phyloP scores from a whole-genome alignment of 2,888 invertebrate species.

The Norana najaformis region DNA sequence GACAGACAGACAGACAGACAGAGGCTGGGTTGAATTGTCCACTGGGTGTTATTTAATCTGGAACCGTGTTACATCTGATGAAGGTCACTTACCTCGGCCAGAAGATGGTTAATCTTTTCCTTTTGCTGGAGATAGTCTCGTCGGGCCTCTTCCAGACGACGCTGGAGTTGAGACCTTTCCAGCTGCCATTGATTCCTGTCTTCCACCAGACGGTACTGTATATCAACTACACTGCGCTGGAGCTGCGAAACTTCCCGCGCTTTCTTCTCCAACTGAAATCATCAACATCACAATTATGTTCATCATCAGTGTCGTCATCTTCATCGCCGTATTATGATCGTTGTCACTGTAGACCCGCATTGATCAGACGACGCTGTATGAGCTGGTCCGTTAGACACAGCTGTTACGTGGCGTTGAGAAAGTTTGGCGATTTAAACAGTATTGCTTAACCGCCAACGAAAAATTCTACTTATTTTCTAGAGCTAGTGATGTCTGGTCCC shows the following conservation, averaged over 20 bases:
- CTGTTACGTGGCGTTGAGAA: no score
- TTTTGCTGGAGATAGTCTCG: slow-evolving; percentile 49
- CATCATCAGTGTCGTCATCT: neutral
- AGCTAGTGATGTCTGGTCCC: no score
- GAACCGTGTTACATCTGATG: neutral
- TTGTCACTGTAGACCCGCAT: neutral
- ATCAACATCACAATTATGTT: slow-evolving; percentile 1
- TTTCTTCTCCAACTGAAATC: slow-evolving; percentile 47
- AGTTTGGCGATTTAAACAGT: no score
- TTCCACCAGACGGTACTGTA: slow-evolving; percentile 48
- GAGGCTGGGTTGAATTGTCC: neutral
- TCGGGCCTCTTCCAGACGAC: slow-evolving; percentile 49
- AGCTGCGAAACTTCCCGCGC: slow-evolving; percentile 46
- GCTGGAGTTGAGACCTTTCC: slow-evolving; percentile 50
- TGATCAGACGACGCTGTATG: neutral
- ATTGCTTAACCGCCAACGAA: no score
- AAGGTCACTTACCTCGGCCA: slow-evolving; percentile 49
- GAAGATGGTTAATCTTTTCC: slow-evolving; percentile 50
- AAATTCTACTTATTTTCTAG: no score
- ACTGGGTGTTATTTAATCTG: neutral
- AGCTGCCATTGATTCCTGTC: slow-evolving; percentile 50
- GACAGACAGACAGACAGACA: no score
- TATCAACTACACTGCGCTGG: slow-evolving; percentile 49
- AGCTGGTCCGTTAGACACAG: neutral
- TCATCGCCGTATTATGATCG: neutral